Percentiles rank a stretch among this genome's conserved stretches.
Evolutionary conservation across 2,888 invertebrate species (phyloP).

Genomic region (Pteria penguin): DNA sequence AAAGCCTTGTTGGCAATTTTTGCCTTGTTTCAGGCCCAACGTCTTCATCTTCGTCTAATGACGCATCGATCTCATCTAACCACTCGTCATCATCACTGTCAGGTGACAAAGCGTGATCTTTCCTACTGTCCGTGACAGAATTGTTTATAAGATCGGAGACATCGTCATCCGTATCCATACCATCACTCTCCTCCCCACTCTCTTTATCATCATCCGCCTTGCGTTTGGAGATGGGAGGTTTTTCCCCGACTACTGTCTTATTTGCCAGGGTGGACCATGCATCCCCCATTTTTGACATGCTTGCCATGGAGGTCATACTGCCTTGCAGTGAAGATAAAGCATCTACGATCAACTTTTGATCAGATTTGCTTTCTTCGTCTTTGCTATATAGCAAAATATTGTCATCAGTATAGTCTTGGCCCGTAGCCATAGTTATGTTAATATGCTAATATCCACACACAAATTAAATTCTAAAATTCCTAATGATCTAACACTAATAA

Average conservation of each 20-base stretch:
- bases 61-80: background rate
- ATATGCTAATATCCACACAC: no score
- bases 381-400: background rate
- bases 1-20: constrained; percentile 1
- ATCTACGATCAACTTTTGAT: background rate
- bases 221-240: background rate
- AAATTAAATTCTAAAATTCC: no score
- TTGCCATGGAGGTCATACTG: constrained; percentile 5
- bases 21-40: background rate
- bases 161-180: background rate
- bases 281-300: background rate
- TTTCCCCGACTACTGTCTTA: background rate
- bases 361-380: background rate
- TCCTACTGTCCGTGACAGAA: background rate
- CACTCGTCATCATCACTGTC: background rate
- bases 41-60: background rate
- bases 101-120: background rate
- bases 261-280: background rate
- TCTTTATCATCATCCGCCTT: background rate
- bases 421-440: background rate
- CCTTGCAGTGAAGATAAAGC: background rate
- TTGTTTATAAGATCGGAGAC: background rate
- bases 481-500: no score
- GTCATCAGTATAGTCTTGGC: background rate
- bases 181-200: background rate